Evolutionary conservation across 2,888 invertebrate species (phyloP).

Genomic region (Crocallis elinguaria): DNA sequence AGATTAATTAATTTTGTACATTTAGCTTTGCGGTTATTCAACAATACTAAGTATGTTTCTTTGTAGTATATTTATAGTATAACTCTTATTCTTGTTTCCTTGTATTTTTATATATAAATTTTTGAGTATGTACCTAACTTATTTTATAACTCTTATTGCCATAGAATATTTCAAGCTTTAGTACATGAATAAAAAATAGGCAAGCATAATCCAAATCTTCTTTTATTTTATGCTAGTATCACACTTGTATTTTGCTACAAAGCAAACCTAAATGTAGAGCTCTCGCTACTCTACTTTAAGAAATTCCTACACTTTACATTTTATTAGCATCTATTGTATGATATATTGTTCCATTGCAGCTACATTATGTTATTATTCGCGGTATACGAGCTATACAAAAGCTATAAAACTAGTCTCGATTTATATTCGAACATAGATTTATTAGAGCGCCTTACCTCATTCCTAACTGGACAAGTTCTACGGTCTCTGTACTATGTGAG

Average conservation of each 20-base stretch:
- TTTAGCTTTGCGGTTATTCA: neutral
- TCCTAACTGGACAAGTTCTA: constrained; percentile 5
- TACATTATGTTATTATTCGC: constrained; percentile 40
- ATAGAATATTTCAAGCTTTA: no score
- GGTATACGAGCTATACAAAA: constrained; percentile 37
- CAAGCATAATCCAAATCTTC: no score
- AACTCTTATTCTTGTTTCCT: neutral
- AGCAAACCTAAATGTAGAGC: neutral
- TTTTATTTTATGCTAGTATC: no score
- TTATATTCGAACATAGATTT: constrained; percentile 26
- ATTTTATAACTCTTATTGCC: neutral
- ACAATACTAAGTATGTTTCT: neutral
- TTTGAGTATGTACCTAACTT: neutral
- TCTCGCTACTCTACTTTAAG: constrained; percentile 4
- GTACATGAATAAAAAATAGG: no score
- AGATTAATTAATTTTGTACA: neutral
- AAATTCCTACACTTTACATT: constrained; percentile 21
- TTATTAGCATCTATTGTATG: constrained; percentile 34
- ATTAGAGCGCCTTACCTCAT: constrained; percentile 24
- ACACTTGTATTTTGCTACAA: neutral
- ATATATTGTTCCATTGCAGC: constrained; percentile 26
- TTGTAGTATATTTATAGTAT: neutral
- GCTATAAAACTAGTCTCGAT: constrained; percentile 37
- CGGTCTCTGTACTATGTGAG: constrained; percentile 3
- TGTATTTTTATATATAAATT: neutral